A percentile compares a stretch with the other conserved stretches of the same genome.
phyloP scores from a whole-genome alignment of 2,797 vertebrate species.

The Epinephelus malabaricus region DNA sequence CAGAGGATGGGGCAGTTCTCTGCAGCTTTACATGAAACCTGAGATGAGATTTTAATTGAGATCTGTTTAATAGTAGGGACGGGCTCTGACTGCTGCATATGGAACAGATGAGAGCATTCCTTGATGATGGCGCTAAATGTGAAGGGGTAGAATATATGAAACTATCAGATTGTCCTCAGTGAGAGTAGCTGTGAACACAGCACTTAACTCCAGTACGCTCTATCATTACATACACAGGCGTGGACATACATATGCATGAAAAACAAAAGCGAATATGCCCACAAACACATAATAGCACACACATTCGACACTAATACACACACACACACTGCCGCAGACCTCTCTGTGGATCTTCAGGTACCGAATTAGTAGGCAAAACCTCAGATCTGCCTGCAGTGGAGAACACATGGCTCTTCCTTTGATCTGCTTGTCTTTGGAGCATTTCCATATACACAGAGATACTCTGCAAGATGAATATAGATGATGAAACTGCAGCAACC shows the following conservation, averaged over 20 bases:
- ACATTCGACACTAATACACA: not conserved
- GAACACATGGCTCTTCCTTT: constrained; percentile 75
- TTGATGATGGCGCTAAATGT: constrained; percentile 1
- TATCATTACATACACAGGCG: constrained; percentile 16
- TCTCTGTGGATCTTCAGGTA: constrained; percentile 73
- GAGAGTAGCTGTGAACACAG: constrained; percentile 22
- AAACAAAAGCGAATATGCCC: constrained; percentile 37
- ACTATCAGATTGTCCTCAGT: constrained; percentile 24
- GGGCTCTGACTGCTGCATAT: not conserved
- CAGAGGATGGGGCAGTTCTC: not conserved
- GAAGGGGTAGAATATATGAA: not conserved
- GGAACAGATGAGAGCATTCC: constrained; percentile 1
- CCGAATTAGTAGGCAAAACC: constrained; percentile 69
- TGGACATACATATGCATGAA: constrained; percentile 48
- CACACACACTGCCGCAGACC: constrained; percentile 6
- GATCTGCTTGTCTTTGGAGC: constrained; percentile 68
- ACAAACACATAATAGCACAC: constrained; percentile 7
- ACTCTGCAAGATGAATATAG: constrained; percentile 63
- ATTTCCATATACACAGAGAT: constrained; percentile 65
- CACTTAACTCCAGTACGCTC: constrained; percentile 32
- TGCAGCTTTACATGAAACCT: constrained; percentile 11
- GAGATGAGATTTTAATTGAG: constrained; percentile 30
- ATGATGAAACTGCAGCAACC: constrained; percentile 59
- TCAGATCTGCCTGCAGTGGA: constrained; percentile 68
- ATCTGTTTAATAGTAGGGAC: not conserved